These are phyloP conservation scores for Torymus auratus DNA, from an alignment of 2,888 invertebrate genomes.

Conservation along the genomic window DNA sequence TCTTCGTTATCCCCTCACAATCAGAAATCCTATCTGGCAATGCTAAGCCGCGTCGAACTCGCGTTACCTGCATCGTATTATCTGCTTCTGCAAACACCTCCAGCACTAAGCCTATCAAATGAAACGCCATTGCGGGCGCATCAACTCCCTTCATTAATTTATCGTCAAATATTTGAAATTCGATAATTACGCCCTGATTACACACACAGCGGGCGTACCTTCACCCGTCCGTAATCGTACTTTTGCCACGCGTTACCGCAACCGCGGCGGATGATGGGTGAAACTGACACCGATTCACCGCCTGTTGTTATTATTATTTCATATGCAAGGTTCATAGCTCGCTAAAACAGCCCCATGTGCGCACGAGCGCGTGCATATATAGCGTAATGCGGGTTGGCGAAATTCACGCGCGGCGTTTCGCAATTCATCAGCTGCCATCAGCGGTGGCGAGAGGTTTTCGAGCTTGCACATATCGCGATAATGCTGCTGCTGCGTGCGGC, in stretches of 20 bases:
- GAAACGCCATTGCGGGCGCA: too few relatives aligned
- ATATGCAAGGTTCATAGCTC: slow-evolving; percentile 2
- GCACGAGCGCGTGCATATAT: neutral
- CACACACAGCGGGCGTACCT: neutral
- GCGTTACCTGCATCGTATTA: too few relatives aligned
- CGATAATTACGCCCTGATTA: neutral
- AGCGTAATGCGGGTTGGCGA: slow-evolving; percentile 28
- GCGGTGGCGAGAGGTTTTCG: neutral
- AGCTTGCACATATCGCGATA: slow-evolving; percentile 19
- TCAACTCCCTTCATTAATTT: neutral
- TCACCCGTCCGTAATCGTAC: too few relatives aligned
- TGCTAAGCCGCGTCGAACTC: too few relatives aligned
- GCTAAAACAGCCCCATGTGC: neutral
- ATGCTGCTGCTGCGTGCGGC: neutral
- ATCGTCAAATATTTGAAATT: slow-evolving; percentile 9
- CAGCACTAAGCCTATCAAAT: too few relatives aligned
- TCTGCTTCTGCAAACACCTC: too few relatives aligned
- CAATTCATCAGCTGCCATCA: slow-evolving; percentile 19
- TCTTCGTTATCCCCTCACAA: too few relatives aligned
- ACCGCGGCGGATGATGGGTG: slow-evolving; percentile 29
- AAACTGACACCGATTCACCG: slow-evolving; percentile 42
- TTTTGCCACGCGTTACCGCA: neutral
- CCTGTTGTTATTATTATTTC: slow-evolving; percentile 39
- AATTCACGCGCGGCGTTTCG: slow-evolving; percentile 36
- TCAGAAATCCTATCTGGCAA: too few relatives aligned